Evolutionary conservation across 2,113 vertebrate genomes (phyloP).

Genomic region (Cricetomys ansorgei): DNA sequence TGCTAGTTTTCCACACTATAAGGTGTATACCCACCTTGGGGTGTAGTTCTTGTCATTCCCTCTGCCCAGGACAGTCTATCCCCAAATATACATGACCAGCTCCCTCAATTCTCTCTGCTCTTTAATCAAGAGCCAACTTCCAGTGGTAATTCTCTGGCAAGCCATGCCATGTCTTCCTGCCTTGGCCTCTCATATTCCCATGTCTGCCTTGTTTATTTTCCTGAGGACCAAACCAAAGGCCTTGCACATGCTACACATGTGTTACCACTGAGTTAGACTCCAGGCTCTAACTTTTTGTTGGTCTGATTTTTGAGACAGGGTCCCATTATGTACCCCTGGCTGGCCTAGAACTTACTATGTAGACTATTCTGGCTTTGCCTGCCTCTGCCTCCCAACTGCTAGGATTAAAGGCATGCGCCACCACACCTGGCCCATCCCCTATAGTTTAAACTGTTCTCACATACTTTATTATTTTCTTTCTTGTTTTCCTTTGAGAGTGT

Average conservation of each 20-base stretch:
- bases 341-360: too few relatives aligned
- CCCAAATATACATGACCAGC: background rate
- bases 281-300: background rate
- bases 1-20: background rate
- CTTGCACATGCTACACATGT: background rate
- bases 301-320: background rate
- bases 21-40: background rate
- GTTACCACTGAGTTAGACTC: background rate
- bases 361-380: too few relatives aligned
- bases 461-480: background rate
- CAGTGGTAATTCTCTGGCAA: background rate
- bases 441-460: background rate
- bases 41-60: background rate
- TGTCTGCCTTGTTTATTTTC: background rate
- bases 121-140: background rate
- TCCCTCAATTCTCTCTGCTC: background rate
- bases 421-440: background rate
- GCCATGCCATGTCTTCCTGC: background rate
- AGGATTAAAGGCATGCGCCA: background rate
- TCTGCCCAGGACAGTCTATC: background rate
- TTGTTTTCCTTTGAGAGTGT: background rate
- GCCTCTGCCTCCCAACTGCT: background rate
- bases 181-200: background rate
- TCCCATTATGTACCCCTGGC: background rate
- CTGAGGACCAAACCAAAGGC: background rate